phyloP scores from a whole-genome alignment of 2,113 vertebrate genomes.

The Colistium nudipinnis region DNA sequence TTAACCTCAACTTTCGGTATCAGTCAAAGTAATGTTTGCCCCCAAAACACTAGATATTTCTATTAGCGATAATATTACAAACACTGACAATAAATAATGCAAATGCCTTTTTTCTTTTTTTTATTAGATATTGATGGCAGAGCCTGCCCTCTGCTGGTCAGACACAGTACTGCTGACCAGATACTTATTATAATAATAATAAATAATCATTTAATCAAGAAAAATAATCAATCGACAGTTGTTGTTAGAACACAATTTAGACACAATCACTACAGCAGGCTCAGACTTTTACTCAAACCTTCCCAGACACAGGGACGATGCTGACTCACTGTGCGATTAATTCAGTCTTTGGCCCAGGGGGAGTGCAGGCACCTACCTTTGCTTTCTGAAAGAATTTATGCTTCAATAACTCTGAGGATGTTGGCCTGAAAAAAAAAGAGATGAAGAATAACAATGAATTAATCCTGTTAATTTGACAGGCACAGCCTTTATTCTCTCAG shows the following conservation, averaged over 20 bases:
- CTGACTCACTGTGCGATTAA: slow-evolving; percentile 29
- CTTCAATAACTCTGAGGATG: slow-evolving; percentile 92
- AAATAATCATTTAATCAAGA: not conserved
- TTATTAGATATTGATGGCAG: slow-evolving; percentile 1
- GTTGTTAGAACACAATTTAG: slow-evolving; percentile 6
- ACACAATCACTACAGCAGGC: not conserved
- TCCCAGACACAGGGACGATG: slow-evolving; percentile 22
- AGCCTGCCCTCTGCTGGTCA: slow-evolving; percentile 62
- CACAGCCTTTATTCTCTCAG: not conserved
- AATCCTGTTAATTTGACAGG: slow-evolving; percentile 10
- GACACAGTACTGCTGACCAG: slow-evolving; percentile 17
- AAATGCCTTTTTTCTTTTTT: no score
- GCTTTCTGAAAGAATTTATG: slow-evolving; percentile 99
- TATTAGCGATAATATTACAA: no score
- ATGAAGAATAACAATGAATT: slow-evolving; percentile 25
- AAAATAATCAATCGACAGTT: not conserved
- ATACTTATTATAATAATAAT: no score
- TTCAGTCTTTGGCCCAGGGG: slow-evolving; percentile 7
- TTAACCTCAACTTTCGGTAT: no score
- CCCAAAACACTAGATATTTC: no score
- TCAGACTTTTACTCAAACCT: slow-evolving; percentile 19
- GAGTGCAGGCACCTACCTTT: slow-evolving; percentile 84
- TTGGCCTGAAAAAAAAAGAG: slow-evolving; percentile 85
- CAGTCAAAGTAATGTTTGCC: no score
- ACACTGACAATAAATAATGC: no score